A percentile compares a stretch with the other conserved stretches of the same genome.
phyloP scores from a whole-genome alignment of 2,797 vertebrate genomes.

The Schizopygopsis malacanthus region DNA sequence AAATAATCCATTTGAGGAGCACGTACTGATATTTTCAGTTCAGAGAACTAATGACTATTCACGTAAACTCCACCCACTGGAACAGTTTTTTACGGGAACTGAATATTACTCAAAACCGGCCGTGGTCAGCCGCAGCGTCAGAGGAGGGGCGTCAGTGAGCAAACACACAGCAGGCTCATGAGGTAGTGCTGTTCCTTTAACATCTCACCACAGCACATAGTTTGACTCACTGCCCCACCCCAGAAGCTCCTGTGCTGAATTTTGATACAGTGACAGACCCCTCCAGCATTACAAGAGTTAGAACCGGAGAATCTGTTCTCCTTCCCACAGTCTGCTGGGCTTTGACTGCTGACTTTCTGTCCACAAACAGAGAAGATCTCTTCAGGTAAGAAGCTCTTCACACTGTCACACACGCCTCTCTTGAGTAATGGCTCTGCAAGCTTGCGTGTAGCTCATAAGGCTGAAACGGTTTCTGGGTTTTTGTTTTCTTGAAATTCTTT shows the following conservation, averaged over 20 bases:
- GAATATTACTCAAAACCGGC: background rate
- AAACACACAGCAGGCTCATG: background rate
- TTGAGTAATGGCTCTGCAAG: background rate
- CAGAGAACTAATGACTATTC: no score
- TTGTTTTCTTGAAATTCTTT: conserved; percentile 14
- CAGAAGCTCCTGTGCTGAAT: conserved; percentile 13
- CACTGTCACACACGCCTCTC: background rate
- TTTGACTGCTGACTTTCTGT: background rate
- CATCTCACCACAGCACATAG: conserved; percentile 25
- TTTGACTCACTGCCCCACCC: conserved; percentile 38
- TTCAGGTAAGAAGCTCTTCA: conserved; percentile 28
- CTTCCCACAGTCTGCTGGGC: background rate
- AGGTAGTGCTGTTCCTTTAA: conserved; percentile 47
- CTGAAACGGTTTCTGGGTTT: background rate
- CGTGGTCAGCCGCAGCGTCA: background rate
- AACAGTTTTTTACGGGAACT: no score
- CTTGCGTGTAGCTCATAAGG: background rate
- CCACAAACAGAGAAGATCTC: conserved; percentile 12
- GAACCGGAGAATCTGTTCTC: background rate
- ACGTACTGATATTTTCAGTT: no score
- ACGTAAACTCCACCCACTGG: no score
- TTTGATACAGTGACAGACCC: background rate
- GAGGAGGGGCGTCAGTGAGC: background rate
- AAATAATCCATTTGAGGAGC: no score
- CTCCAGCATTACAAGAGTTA: background rate